Base-by-base conservation (phyloP, 2,888 invertebrate species). In the Helleia helle region DNA sequence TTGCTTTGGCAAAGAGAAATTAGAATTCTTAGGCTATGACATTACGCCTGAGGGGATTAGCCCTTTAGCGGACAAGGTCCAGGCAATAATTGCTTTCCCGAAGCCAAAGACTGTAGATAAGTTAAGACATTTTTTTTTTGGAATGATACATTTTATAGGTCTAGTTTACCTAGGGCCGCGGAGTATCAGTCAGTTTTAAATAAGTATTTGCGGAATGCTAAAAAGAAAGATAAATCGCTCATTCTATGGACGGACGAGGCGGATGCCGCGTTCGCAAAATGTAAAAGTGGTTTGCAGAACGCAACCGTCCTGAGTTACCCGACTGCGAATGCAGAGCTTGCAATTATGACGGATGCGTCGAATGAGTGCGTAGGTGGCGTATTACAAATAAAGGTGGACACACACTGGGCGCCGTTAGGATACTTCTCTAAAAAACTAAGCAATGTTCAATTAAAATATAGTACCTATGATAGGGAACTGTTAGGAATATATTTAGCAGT, bases 351-450 rank as follows among this genome's bases (percentile, higher is more conserved):
- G 5, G 49, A 50, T 15, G 65, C 66, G 3, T 66, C 65, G 0
- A 54, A 62, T 18, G 40, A 29, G 3, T 56, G 61, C 3, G 50
- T 60, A 4, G 69, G 65, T 2, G 63, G 60, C 3, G 56, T 53
- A 1, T 22, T 71, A 7, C 58, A 69, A 44, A 65, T 69, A 49
- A 25, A 42, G 2, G 40, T 22, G 11, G 12, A 36, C 22, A 22
- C 8, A 8, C 18, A 18, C 7, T 36, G 36, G 36, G 22, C 6
- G 2, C 31, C 31, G 7, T 9, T 31, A 8, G 17, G 31, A n/a
- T 31, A 17, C 9, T 31, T 31, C 15, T 31, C 31, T 14, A 31
- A 31, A 9, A 31, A 25, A 25, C 8, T 25, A 49, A 3, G 31
- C 57, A 1, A 5, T 17, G 4, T 9, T n/a, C 34, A 31, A 7